phyloP scores from a whole-genome alignment of 1,140 invertebrate species.

The Drosophila teissieri region DNA sequence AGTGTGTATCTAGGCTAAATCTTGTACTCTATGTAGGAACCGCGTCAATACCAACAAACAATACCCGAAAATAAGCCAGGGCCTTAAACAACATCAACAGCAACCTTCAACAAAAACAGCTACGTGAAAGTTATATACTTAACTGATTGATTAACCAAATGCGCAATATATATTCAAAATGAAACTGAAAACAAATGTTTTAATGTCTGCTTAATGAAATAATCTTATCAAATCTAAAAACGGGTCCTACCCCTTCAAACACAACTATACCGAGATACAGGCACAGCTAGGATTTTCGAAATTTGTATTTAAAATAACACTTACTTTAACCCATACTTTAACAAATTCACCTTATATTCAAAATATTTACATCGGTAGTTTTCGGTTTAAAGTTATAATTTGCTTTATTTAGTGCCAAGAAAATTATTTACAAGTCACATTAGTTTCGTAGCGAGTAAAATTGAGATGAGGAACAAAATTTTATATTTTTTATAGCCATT shows the following conservation, averaged over 20 bases:
- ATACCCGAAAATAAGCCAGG: constrained; percentile 19
- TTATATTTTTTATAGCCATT: constrained; percentile 79
- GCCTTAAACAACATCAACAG: constrained; percentile 23
- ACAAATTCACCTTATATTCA: constrained; percentile 54
- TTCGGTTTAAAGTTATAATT: constrained; percentile 41
- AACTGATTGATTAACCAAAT: constrained; percentile 72
- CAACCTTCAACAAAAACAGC: constrained; percentile 30
- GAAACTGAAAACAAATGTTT: constrained; percentile 54
- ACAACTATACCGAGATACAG: constrained; percentile 22
- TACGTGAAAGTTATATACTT: constrained; percentile 69
- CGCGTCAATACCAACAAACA: constrained; percentile 16
- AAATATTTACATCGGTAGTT: constrained; percentile 44
- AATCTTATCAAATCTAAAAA: constrained; percentile 52
- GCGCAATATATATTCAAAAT: constrained; percentile 40
- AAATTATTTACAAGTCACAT: constrained; percentile 53
- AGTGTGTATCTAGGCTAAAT: constrained; percentile 60
- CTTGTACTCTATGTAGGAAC: constrained; percentile 67
- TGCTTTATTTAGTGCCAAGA: constrained; percentile 66
- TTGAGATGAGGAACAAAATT: constrained; percentile 51
- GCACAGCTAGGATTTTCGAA: constrained; percentile 20
- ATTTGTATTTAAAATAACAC: constrained; percentile 76
- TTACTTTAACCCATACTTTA: no score
- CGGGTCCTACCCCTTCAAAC: constrained; percentile 22
- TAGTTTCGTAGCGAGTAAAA: constrained; percentile 59
- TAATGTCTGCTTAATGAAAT: constrained; percentile 57